These are phyloP conservation scores for Pandemis heparana DNA, from an alignment of 2,888 invertebrate species.

Conservation along the genomic window DNA sequence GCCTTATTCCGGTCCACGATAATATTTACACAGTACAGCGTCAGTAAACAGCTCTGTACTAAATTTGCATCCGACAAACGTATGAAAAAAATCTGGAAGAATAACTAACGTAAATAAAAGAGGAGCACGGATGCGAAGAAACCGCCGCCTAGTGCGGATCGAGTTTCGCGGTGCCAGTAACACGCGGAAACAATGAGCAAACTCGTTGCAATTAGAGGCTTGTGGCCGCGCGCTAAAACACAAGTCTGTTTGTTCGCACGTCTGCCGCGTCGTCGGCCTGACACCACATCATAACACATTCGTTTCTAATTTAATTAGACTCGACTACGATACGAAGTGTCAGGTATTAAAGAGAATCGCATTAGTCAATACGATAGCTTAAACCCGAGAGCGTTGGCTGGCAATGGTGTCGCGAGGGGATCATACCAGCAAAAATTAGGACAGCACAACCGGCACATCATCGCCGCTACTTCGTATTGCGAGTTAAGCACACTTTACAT, in stretches of 20 bases:
- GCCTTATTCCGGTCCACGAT: background rate
- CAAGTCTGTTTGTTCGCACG: constrained; percentile 22
- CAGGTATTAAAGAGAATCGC: constrained; percentile 34
- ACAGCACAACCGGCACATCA: background rate
- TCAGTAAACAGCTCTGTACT: background rate
- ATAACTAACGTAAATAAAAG: background rate
- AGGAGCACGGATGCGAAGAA: background rate
- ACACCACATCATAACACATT: constrained; percentile 39
- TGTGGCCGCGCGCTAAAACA: constrained; percentile 18
- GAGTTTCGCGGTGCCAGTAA: constrained; percentile 21
- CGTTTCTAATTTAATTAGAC: constrained; percentile 56
- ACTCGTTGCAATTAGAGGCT: constrained; percentile 14
- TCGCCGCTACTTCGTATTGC: background rate
- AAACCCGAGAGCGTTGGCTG: constrained; percentile 23
- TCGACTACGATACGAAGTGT: constrained; percentile 35
- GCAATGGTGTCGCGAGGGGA: background rate
- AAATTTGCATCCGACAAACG: background rate
- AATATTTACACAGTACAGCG: background rate
- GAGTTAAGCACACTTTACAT: background rate
- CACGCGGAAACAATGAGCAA: constrained; percentile 26
- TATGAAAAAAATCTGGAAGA: background rate
- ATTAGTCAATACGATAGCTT: constrained; percentile 36
- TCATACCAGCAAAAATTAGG: background rate
- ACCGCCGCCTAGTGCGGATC: constrained; percentile 18
- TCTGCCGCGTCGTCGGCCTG: constrained; percentile 15